phyloP scores from a whole-genome alignment of 2,113 vertebrate genomes.

The Epinephelus fuscoguttatus region DNA sequence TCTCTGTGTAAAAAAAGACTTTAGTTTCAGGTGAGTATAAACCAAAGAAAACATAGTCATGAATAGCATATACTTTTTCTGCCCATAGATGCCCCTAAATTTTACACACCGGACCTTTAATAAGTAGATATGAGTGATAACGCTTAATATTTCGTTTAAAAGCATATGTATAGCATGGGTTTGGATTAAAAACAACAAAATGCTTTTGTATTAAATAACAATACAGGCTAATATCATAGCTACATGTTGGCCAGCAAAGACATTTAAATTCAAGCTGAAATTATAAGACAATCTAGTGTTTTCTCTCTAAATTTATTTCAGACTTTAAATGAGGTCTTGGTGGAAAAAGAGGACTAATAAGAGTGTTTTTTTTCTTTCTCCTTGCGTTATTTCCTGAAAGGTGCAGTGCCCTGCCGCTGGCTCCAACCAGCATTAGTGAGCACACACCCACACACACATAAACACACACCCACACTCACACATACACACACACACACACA shows the following conservation, averaged over 20 bases:
- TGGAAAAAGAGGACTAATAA: constrained; percentile 74
- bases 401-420: constrained; percentile 79
- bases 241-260: constrained; percentile 3
- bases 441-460: constrained; percentile 57
- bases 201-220: background rate
- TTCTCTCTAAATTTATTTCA: constrained; percentile 67
- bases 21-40: too few relatives aligned
- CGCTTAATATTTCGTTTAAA: constrained; percentile 10
- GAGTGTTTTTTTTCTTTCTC: constrained; percentile 60
- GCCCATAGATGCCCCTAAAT: too few relatives aligned
- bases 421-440: constrained; percentile 74
- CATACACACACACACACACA: constrained; percentile 36
- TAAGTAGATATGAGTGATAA: constrained; percentile 5
- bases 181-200: constrained; percentile 35
- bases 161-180: background rate
- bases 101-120: too few relatives aligned
- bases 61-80: too few relatives aligned
- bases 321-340: constrained; percentile 75
- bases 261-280: constrained; percentile 47
- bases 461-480: constrained; percentile 52
- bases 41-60: too few relatives aligned
- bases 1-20: too few relatives aligned
- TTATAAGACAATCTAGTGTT: constrained; percentile 48
- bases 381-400: constrained; percentile 83
- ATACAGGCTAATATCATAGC: constrained; percentile 12